These are phyloP conservation scores for Pagrus major DNA, from an alignment of 2,113 vertebrate genomes.

Conservation along the genomic window DNA sequence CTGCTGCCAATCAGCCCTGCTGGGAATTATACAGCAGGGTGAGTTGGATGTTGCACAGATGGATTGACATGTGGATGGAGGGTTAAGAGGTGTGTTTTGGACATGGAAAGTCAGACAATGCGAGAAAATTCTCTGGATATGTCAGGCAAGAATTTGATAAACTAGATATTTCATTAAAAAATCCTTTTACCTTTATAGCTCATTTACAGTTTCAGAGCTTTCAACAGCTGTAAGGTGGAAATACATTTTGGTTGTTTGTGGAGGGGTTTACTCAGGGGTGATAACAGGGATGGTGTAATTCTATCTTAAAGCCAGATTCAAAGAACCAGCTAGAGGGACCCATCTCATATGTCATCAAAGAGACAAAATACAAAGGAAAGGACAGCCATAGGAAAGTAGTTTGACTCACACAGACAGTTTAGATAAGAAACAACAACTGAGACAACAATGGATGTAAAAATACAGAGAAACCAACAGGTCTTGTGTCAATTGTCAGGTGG, in stretches of 20 bases:
- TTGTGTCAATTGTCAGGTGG: neutral
- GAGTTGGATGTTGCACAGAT: neutral
- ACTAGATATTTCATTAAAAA: too few species aligned
- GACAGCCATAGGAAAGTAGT: neutral
- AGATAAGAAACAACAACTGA: neutral
- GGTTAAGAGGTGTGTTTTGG: neutral
- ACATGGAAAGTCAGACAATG: neutral
- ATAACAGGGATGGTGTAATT: neutral
- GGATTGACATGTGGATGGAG: slow-evolving; percentile 3
- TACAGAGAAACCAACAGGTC: neutral
- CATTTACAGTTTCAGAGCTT: neutral
- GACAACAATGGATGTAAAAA: neutral
- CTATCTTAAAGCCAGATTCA: neutral
- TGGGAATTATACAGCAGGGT: slow-evolving; percentile 40
- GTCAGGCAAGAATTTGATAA: neutral
- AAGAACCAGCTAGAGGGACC: neutral
- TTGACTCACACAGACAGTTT: neutral
- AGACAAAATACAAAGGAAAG: neutral
- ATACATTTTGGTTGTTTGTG: neutral
- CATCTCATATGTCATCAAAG: neutral
- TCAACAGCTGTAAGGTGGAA: neutral
- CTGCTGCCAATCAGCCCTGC: slow-evolving; percentile 55
- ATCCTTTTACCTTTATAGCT: neutral
- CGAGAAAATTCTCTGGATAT: neutral
- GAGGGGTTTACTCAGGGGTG: neutral